Evolutionary conservation across 2,797 vertebrate genomes (phyloP).

Genomic region (Harpagifer antarcticus): DNA sequence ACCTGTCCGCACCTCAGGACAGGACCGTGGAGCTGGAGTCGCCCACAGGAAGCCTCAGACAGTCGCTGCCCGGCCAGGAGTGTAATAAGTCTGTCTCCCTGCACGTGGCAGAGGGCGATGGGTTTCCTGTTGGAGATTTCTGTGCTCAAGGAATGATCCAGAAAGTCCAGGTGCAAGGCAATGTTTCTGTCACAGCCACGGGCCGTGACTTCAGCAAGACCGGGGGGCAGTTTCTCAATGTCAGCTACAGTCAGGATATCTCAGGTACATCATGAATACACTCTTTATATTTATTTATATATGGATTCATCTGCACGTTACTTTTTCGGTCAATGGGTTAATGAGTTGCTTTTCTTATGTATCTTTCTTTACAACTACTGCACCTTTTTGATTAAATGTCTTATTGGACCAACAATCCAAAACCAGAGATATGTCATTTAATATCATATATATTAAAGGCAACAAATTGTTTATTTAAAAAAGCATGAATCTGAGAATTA

Average conservation of each 20-base stretch:
- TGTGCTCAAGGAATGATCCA: slow-evolving; percentile 87
- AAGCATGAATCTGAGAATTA: background rate
- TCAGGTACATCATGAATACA: slow-evolving; percentile 79
- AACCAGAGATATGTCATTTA: background rate
- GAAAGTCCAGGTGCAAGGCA: slow-evolving; percentile 89
- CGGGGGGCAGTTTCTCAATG: slow-evolving; percentile 78
- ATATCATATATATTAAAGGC: too few relatives aligned
- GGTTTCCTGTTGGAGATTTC: slow-evolving; percentile 85
- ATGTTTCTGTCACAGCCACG: slow-evolving; percentile 84
- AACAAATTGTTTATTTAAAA: background rate
- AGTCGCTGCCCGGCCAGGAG: slow-evolving; percentile 81
- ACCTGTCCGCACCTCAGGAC: slow-evolving; percentile 78
- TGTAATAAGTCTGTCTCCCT: slow-evolving; percentile 81
- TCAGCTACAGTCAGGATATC: slow-evolving; percentile 86
- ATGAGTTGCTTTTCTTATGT: too few relatives aligned
- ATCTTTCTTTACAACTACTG: too few relatives aligned
- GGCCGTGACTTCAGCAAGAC: slow-evolving; percentile 68
- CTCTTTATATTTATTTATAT: background rate
- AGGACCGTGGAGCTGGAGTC: slow-evolving; percentile 82
- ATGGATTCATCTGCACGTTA: background rate
- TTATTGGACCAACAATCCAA: background rate
- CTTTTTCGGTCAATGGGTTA: background rate
- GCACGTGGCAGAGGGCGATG: slow-evolving; percentile 59
- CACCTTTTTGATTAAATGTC: background rate
- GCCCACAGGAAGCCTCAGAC: slow-evolving; percentile 82